Percentiles rank a stretch among this genome's conserved stretches.
These are phyloP conservation scores for Gymnoscopelus braueri DNA, from an alignment of 2,797 vertebrate genomes.

Conservation along the genomic window DNA sequence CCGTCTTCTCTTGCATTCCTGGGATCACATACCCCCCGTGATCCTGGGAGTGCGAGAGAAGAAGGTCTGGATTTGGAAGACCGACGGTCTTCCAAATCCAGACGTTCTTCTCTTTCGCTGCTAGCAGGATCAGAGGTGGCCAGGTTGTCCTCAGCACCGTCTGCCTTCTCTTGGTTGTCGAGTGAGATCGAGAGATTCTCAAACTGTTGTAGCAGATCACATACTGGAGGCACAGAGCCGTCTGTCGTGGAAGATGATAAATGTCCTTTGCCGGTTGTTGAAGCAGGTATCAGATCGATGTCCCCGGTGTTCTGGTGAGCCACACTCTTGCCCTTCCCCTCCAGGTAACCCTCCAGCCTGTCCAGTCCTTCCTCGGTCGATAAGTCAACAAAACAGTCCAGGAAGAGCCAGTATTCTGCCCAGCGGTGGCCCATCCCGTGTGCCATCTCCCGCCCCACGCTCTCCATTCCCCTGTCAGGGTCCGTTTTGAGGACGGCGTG, in stretches of 20 bases:
- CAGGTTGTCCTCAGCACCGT: neutral
- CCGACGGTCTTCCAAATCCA: too few relatives aligned
- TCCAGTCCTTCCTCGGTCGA: conserved; percentile 83
- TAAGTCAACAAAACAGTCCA: conserved; percentile 87
- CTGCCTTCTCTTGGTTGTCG: neutral
- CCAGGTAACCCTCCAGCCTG: conserved; percentile 86
- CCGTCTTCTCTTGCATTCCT: neutral
- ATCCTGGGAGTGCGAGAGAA: neutral
- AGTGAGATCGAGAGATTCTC: conserved; percentile 42
- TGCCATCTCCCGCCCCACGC: conserved; percentile 90
- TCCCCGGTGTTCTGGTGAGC: neutral
- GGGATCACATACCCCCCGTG: conserved; percentile 2
- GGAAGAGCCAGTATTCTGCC: conserved; percentile 91
- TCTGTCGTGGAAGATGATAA: conserved; percentile 57
- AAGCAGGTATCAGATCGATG: neutral
- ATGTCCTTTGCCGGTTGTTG: neutral
- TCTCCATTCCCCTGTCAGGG: conserved; percentile 85
- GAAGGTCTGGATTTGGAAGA: too few relatives aligned
- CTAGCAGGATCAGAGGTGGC: neutral
- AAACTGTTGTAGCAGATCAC: conserved; percentile 79
- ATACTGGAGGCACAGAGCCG: conserved; percentile 47
- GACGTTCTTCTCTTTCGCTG: too few relatives aligned
- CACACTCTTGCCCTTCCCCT: conserved; percentile 61
- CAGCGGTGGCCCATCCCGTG: conserved; percentile 85
- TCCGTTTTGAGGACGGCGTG: conserved; percentile 86